Base-by-base conservation (phyloP, 1,140 invertebrate species). In the Eumaeus atala region DNA sequence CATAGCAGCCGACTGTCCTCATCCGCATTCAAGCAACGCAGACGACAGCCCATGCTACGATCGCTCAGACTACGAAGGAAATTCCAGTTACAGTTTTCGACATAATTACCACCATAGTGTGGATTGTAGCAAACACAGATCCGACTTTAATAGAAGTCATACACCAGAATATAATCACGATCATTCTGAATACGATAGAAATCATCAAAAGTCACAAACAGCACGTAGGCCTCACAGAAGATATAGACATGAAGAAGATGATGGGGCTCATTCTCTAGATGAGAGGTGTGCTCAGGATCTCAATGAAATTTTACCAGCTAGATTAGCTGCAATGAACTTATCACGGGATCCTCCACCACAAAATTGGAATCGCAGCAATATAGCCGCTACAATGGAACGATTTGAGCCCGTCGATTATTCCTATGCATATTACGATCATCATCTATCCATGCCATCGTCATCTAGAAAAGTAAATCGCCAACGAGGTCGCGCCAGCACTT, bases 351-450 rank as follows among this genome's bases (percentile, higher is more conserved):
- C 65, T 38, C 75, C 82, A 36, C 71, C 82, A 18, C 84, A 87
- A 52, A 68, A 75, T 5, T 88, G 87, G 87, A 87, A 90, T 33
- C 84, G 89, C 61, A 90, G 89, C 62, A 91, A 91, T 58, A 90
- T 91, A 10, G 88, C 89, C 3, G 89, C 89, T 40, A 91, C 90
- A 9, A 91, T 91, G 89, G 90, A 91, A 56, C 74, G 89, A 56
- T 91, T 91, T 56, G 89, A 91, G 66, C 89, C 90, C 12, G 77
- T 89, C 38, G 92, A 93, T 71, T 95, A 95, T 75, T 93, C 93
- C 7, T 95, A 94, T 73, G 93, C 93, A 9, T 95, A 94, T 71
- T 94, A 94, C 74, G 92, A 94, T 52, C 90, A 91, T 35, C 91
- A 91, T 64, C 86, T 91, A 59, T 91, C 92, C 5, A 90, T 89